These are phyloP conservation scores for Drosophila ficusphila DNA, from an alignment of 1,140 invertebrate genomes.

Conservation along the genomic window DNA sequence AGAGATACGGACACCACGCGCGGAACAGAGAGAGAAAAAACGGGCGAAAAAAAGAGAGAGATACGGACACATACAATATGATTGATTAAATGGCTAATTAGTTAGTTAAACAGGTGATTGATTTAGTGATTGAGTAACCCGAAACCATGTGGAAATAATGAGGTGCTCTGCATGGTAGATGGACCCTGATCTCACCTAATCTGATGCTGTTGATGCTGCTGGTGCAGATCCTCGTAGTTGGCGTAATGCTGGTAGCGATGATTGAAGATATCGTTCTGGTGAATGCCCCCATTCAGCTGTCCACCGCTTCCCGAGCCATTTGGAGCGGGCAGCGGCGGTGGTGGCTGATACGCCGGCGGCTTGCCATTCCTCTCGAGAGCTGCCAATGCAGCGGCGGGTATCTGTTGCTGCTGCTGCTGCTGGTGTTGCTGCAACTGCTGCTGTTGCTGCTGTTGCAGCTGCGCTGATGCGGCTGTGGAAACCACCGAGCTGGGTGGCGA, in stretches of 20 bases:
- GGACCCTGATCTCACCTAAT: constrained; percentile 77
- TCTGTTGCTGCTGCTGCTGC: constrained; percentile 39
- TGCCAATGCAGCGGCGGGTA: constrained; percentile 72
- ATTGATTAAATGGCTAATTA: constrained; percentile 9
- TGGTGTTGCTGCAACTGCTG: constrained; percentile 23
- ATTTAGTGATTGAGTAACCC: no score
- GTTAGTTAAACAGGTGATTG: constrained; percentile 18
- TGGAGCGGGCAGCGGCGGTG: constrained; percentile 76
- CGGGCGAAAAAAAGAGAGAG: constrained; percentile 45
- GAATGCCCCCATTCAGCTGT: constrained; percentile 71
- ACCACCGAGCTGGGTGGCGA: constrained; percentile 53
- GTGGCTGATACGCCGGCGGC: constrained; percentile 81
- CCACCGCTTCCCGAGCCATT: constrained; percentile 25
- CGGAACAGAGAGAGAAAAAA: constrained; percentile 53
- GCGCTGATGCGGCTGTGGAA: constrained; percentile 8
- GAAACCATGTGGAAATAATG: no score
- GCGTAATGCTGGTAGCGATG: constrained; percentile 90
- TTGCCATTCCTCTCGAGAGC: constrained; percentile 75
- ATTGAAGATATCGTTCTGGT: constrained; percentile 84
- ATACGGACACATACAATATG: constrained; percentile 22
- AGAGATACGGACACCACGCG: constrained; percentile 25
- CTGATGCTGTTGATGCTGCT: constrained; percentile 86
- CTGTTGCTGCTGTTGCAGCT: constrained; percentile 49
- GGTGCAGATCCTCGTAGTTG: constrained; percentile 93
- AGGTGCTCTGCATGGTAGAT: no score